These are phyloP conservation scores for Heliconius ethilla DNA, from an alignment of 2,888 invertebrate genomes.

Conservation along the genomic window DNA sequence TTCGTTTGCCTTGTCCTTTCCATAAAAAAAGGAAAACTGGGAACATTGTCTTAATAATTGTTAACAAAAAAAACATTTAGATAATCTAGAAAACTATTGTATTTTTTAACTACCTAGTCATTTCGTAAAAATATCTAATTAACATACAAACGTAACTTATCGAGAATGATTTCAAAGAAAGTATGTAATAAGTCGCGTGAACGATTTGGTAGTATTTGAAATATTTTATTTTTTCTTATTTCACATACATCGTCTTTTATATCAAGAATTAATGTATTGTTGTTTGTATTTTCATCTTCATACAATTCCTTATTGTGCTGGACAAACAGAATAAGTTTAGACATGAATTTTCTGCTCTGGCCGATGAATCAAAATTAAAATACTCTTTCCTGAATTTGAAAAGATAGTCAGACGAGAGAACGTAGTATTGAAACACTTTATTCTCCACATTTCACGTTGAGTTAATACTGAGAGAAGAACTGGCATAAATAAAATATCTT, in stretches of 20 bases:
- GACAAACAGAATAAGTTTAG: background rate
- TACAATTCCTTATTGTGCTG: background rate
- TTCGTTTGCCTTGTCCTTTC: no score
- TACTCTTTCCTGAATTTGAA: background rate
- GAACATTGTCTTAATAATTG: no score
- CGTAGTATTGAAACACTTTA: background rate
- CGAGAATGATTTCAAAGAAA: conserved; percentile 47
- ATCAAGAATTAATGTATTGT: background rate
- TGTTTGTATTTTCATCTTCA: background rate
- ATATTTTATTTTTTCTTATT: conserved; percentile 29
- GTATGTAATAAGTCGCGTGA: conserved; percentile 53
- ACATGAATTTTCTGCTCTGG: background rate
- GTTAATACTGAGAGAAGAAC: no score
- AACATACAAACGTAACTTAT: conserved; percentile 21
- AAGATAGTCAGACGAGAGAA: background rate
- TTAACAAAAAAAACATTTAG: no score
- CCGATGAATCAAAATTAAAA: background rate
- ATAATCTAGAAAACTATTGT: background rate
- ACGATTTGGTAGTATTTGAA: conserved; percentile 44
- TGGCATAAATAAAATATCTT: no score
- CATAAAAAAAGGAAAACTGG: no score
- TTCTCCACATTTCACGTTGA: background rate
- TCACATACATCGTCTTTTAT: background rate
- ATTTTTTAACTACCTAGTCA: background rate
- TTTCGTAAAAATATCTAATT: conserved; percentile 22